Conservation (phyloP, 2,113 vertebrate genomes). For the Boleophthalmus pectinirostris region DNA sequence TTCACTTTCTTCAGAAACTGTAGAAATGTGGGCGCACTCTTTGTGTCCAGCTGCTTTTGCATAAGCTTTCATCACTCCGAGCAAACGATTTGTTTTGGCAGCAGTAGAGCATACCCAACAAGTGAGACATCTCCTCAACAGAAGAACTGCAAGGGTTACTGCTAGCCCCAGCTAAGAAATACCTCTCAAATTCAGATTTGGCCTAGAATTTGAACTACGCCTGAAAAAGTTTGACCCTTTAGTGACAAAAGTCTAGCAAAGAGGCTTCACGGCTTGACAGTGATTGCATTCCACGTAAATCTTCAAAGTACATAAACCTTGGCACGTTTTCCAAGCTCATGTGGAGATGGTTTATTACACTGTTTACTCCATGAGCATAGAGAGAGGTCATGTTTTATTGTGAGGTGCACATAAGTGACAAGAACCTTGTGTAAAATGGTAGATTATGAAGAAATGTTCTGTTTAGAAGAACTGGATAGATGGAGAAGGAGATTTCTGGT, state of each 20-base stretch:
- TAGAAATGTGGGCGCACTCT: constrained; percentile 30
- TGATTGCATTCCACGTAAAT: constrained; percentile 29
- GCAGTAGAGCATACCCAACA: constrained; percentile 54
- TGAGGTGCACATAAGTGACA: constrained; percentile 31
- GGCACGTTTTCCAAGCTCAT: constrained; percentile 13
- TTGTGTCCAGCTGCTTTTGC: constrained; percentile 50
- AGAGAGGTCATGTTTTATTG: constrained; percentile 47
- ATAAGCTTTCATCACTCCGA: constrained; percentile 38
- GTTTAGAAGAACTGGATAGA: neutral
- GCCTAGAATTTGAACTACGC: neutral
- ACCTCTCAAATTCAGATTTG: constrained; percentile 27
- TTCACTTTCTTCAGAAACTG: neutral
- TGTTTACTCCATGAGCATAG: constrained; percentile 35
- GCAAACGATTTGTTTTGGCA: constrained; percentile 70
- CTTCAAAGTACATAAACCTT: constrained; percentile 28
- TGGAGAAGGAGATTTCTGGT: neutral
- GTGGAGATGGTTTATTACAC: constrained; percentile 49
- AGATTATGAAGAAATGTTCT: constrained; percentile 16
- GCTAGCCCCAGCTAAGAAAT: constrained; percentile 42
- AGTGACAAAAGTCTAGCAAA: constrained; percentile 4
- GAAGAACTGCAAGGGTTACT: constrained; percentile 19
- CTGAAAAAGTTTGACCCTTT: neutral
- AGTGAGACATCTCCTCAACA: constrained; percentile 58
- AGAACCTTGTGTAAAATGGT: constrained; percentile 11
- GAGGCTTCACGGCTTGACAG: constrained; percentile 9